Percentiles rank a stretch among this genome's conserved stretches.
Conservation (phyloP, 2,888 invertebrate genomes). For the Bellardia bayeri region DNA sequence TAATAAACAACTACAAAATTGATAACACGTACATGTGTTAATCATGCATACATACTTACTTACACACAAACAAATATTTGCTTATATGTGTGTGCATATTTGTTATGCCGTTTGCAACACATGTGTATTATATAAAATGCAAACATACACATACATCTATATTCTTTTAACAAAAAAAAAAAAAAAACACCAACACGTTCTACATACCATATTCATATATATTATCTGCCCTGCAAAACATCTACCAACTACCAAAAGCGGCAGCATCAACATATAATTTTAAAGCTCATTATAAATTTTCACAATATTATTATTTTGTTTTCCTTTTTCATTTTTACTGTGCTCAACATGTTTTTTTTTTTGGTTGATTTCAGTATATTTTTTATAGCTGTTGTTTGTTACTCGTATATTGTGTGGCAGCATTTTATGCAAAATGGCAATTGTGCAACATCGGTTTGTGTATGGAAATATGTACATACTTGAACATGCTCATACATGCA, state of each 20-base stretch:
- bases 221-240: constrained; percentile 17
- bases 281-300: constrained; percentile 56
- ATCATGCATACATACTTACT: background rate
- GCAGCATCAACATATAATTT: constrained; percentile 43
- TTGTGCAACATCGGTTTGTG: constrained; percentile 9
- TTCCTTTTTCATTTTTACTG: background rate
- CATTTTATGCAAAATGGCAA: constrained; percentile 17
- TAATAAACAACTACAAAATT: constrained; percentile 44
- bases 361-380: background rate
- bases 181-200: background rate
- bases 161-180: background rate
- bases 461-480: background rate
- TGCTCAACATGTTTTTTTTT: background rate
- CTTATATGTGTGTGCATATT: background rate
- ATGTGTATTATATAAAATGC: constrained; percentile 39
- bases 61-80: background rate
- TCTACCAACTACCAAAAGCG: background rate
- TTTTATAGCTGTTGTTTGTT: background rate
- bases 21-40: constrained; percentile 37
- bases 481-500: no score
- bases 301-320: constrained; percentile 12
- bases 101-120: constrained; percentile 46
- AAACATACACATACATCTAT: background rate
- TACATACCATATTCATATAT: constrained; percentile 9
- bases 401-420: background rate